Evolutionary conservation across 2,888 invertebrate genomes (phyloP).

Genomic region (Teleiodes luculella): DNA sequence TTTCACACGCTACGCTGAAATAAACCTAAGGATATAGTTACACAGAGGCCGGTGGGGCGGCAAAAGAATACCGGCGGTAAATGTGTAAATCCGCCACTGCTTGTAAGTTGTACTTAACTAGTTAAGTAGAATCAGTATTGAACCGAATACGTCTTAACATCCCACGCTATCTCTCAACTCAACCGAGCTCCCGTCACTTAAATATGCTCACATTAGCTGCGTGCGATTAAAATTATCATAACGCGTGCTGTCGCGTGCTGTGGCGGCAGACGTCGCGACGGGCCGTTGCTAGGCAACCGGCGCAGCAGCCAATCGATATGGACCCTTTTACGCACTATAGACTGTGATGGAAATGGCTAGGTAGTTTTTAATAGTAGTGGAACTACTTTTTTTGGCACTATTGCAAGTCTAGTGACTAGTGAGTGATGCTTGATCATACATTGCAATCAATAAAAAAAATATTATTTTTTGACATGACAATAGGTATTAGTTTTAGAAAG

Average conservation of each 20-base stretch:
- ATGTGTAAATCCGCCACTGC: too few species aligned
- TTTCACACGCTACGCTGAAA: too few species aligned
- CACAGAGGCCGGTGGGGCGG: too few species aligned
- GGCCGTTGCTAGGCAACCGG: conserved; percentile 54
- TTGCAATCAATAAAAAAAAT: too few species aligned
- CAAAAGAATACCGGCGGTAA: too few species aligned
- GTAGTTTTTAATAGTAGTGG: not conserved
- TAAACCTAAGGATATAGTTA: too few species aligned
- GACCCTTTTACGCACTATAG: conserved; percentile 19
- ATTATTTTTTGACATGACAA: too few species aligned
- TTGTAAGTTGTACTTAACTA: too few species aligned
- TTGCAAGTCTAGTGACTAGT: too few species aligned
- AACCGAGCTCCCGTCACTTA: not conserved
- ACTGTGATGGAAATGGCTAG: not conserved
- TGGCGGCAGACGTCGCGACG: conserved; percentile 41
- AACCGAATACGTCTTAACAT: not conserved
- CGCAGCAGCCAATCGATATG: conserved; percentile 53
- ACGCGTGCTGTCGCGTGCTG: not conserved
- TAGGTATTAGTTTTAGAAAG: too few species aligned
- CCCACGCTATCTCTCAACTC: not conserved
- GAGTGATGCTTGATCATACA: too few species aligned
- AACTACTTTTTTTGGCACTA: too few species aligned
- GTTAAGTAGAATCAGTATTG: not conserved
- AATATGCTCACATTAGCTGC: not conserved
- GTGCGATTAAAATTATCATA: not conserved